These are phyloP conservation scores for Rhinophrynus dorsalis DNA, from an alignment of 2,797 vertebrate species.

Conservation along the genomic window DNA sequence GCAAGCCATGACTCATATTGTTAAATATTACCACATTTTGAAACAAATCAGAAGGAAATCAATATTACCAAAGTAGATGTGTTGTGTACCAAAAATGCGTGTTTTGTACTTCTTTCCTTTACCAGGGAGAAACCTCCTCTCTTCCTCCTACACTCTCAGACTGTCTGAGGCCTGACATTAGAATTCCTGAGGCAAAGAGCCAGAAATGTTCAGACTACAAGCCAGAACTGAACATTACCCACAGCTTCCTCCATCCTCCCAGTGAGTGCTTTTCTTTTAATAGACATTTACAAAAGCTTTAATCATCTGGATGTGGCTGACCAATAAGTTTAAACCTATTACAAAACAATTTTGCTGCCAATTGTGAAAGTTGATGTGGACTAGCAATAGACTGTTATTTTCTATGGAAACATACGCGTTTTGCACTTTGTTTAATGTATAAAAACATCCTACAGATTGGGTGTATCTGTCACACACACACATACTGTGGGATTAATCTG, in stretches of 20 bases:
- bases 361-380: conserved; percentile 48
- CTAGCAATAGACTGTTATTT: not conserved
- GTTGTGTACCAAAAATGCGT: conserved; percentile 61
- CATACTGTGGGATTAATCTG: too few relatives aligned
- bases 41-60: conserved; percentile 62
- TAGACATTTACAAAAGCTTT: conserved; percentile 67
- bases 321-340: conserved; percentile 66
- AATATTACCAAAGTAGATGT: conserved; percentile 55
- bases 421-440: too few relatives aligned
- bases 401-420: too few relatives aligned
- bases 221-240: conserved; percentile 68
- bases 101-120: conserved; percentile 50
- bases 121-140: conserved; percentile 67
- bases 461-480: too few relatives aligned
- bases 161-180: conserved; percentile 89
- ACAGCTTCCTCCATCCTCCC: conserved; percentile 87
- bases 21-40: conserved; percentile 68
- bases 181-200: conserved; percentile 74
- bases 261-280: conserved; percentile 80
- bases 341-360: conserved; percentile 60
- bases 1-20: conserved; percentile 52
- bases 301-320: conserved; percentile 74
- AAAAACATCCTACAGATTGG: too few relatives aligned
- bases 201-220: conserved; percentile 81
- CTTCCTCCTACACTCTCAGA: conserved; percentile 70